Conservation (phyloP, 2,113 vertebrate genomes). For the Girardinichthys multiradiatus region DNA sequence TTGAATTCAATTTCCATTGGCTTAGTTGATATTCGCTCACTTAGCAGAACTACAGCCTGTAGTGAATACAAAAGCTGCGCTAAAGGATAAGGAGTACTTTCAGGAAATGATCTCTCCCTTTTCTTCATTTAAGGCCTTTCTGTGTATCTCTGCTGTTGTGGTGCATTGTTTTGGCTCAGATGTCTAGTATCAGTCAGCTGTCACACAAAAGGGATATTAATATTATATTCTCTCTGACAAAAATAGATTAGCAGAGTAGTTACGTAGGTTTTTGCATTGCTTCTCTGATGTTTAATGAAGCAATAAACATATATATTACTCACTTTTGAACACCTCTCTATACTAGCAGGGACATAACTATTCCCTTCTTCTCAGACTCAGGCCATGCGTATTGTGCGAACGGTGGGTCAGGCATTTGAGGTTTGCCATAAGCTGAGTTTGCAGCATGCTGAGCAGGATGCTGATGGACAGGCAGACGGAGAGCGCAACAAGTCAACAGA, state of each 20-base stretch:
- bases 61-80: constrained; percentile 25
- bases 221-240: neutral
- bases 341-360: neutral
- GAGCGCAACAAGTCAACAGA: constrained; percentile 81
- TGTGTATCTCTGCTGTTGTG: too few relatives aligned
- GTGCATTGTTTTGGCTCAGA: neutral
- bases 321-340: neutral
- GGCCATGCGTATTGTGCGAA: constrained; percentile 86
- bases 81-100: constrained; percentile 10
- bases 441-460: constrained; percentile 83
- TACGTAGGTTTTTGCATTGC: neutral
- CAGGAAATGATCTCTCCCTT: neutral
- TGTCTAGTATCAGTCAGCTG: neutral
- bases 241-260: neutral
- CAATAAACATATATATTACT: neutral
- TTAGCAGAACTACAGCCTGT: constrained; percentile 1
- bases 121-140: too few relatives aligned
- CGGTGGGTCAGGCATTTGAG: constrained; percentile 88
- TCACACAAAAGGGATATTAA: neutral
- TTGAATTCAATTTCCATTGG: constrained; percentile 6
- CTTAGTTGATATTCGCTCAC: constrained; percentile 17
- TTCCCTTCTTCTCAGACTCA: constrained; percentile 76
- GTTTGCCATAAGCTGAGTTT: constrained; percentile 89
- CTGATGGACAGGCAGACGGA: constrained; percentile 80
- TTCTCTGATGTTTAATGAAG: neutral